Evolutionary conservation across 2,888 invertebrate genomes (phyloP).

Genomic region (Notodonta ziczac): DNA sequence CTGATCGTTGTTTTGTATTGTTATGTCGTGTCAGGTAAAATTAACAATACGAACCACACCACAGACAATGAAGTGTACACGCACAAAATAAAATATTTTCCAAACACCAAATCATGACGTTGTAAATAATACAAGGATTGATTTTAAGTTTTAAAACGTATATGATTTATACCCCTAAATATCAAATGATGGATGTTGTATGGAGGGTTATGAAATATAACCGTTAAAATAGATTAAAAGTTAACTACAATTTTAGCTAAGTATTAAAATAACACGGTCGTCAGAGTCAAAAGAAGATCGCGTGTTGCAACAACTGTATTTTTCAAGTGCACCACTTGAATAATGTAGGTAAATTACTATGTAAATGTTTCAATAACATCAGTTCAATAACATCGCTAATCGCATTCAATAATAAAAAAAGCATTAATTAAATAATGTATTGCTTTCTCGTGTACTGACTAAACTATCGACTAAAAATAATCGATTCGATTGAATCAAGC

Average conservation of each 20-base stretch:
- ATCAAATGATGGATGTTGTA: too few relatives aligned
- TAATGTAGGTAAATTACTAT: constrained; percentile 11
- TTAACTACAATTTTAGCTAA: constrained; percentile 3
- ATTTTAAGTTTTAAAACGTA: not conserved
- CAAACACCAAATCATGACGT: constrained; percentile 7
- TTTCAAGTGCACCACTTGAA: constrained; percentile 11
- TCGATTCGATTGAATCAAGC: constrained; percentile 22
- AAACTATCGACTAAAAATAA: constrained; percentile 33
- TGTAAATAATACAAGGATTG: not conserved
- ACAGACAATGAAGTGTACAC: constrained; percentile 30
- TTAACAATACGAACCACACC: constrained; percentile 28
- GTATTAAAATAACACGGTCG: not conserved
- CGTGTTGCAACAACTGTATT: constrained; percentile 12
- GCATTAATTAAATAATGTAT: not conserved
- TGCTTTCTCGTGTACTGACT: not conserved
- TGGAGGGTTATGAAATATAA: too few relatives aligned
- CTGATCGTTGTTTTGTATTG: constrained; percentile 22
- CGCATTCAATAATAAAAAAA: not conserved
- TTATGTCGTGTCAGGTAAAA: constrained; percentile 35
- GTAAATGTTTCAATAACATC: not conserved
- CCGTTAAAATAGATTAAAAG: constrained; percentile 1
- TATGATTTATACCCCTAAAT: too few relatives aligned
- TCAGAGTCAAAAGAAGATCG: constrained; percentile 14
- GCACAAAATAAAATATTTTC: constrained; percentile 13
- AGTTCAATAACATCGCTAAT: not conserved